These are phyloP conservation scores for Ennomos quercinarius DNA, from an alignment of 2,888 invertebrate species.

Conservation along the genomic window DNA sequence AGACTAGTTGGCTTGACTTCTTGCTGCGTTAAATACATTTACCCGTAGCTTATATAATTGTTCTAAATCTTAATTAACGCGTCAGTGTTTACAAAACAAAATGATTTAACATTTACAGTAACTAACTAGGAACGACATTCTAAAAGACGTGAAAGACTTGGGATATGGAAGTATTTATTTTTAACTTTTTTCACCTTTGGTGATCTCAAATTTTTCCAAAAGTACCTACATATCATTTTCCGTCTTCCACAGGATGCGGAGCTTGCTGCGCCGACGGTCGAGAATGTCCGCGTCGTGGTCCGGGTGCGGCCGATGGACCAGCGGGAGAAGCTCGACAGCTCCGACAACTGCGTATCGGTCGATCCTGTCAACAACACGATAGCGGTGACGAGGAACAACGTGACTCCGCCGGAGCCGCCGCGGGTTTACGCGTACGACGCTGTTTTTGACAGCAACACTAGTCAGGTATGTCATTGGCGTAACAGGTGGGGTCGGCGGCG, in stretches of 20 bases:
- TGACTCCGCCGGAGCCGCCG: conserved; percentile 90
- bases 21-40: too few species aligned
- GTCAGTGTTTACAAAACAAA: too few species aligned
- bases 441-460: conserved; percentile 94
- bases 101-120: too few species aligned
- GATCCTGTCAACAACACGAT: conserved; percentile 92
- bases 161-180: too few species aligned
- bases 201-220: too few species aligned
- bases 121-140: too few species aligned
- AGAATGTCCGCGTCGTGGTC: conserved; percentile 98
- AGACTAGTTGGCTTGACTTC: too few species aligned
- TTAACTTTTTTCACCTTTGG: too few species aligned
- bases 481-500: conserved; percentile 7
- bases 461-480: conserved; percentile 86
- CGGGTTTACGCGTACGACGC: conserved; percentile 98
- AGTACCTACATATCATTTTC: background rate
- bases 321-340: conserved; percentile 90
- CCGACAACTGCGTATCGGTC: conserved; percentile 90
- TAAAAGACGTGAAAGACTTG: too few species aligned
- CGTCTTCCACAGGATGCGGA: conserved; percentile 73
- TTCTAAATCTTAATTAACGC: too few species aligned
- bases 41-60: too few species aligned
- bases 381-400: conserved; percentile 90
- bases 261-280: conserved; percentile 87
- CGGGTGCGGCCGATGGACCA: conserved; percentile 96